Base-by-base conservation (phyloP, 2,113 vertebrate genomes). In the Salvelinus sp. region DNA sequence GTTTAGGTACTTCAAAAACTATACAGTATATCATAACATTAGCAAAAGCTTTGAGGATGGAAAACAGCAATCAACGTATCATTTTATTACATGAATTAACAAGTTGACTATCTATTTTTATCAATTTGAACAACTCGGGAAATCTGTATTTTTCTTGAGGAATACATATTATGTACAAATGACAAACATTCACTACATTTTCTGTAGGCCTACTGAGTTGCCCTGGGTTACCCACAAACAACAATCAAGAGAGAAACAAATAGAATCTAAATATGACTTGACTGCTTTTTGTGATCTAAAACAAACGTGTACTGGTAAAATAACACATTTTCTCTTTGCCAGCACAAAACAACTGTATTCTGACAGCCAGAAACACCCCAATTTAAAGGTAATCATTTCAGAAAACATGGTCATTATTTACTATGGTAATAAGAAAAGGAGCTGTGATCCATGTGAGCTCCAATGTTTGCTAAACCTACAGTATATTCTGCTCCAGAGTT, bases 31-130 rank as follows among this genome's bases (percentile, higher is more conserved):
- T 20, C 60, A 48, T 10, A 58, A 63, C 69, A 18, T 30, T 2
- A 13, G 6, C 16, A 9, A 38, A 38, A 30, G 25, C 3, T 1
- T 23, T 67, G 28, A 50, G n/a, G 33, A 62, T 23, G 57, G 20
- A 65, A 50, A 72, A 69, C 16, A 23, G 20, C 27, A 76, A 25
- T 73, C 71, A 66, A 72, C 73, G 70, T 72, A 75, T 86, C 64
- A 47, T 88, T 92, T 91, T 91, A 91, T 92, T 88, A 89, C 79
- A 82, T 88, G 72, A 78, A 86, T 86, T 75, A 79, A 83, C 85
- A 83, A 90, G 83, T 87, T 48, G 57, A 87, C 82, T 77, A 72
- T 74, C 79, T 76, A 33, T 77, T 68, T 75, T 75, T 75, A 75
- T 58, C 69, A 71, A 20, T 77, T 76, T 77, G 22, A 80, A 77